Evolutionary conservation across 1,140 invertebrate species (phyloP), one percentile per base, ranked within the genome.

Genomic region (Gryon sp.): DNA sequence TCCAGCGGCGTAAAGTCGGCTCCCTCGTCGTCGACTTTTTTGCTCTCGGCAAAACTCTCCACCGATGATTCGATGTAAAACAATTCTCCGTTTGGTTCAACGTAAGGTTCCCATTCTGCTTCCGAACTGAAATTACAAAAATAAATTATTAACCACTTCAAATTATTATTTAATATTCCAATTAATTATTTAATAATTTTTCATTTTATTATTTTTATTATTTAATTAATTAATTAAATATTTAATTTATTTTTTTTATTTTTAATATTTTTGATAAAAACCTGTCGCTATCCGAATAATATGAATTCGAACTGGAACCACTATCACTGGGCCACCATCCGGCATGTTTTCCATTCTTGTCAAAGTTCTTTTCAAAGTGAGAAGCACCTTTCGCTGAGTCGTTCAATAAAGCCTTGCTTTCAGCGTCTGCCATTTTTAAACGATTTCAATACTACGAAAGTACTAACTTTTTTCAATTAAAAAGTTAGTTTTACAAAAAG

Each of bases 61-160:
- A 60, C 22, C 2, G 90, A 80, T 62, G 91, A 91, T 87, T 93
- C 92, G 28, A 92, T 90, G 63, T 90, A 92, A 63, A 91, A 88
- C 15, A 92, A 80, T 82, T 92, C 91, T 15, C 91, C 92, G 53
- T 87, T 88, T 34, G 90, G 84, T 41, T 84, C 87, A 15, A 92
- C 86, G 76, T 90, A 89, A 3, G 90, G 89, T 82, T 92, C 92
- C 91, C 92, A 92, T 85, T 92, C 92, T 26, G 89, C 90, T 41
- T 90, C 88, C n/a, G 91, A 92, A 81, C 91, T 92, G 43, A 30
- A 53, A 48, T n/a, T n/a, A n/a, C 41, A 20, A 12, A 14, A 43
- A 62, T 36, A 36, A 63, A 24, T 4, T 24, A 7, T 24, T 24
- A 7, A n/a, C n/a, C n/a, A n/a, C n/a, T n/a, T n/a, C n/a, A n/a